Base-by-base conservation (phyloP, 1,140 invertebrate species). In the Euura saliciscinereae region DNA sequence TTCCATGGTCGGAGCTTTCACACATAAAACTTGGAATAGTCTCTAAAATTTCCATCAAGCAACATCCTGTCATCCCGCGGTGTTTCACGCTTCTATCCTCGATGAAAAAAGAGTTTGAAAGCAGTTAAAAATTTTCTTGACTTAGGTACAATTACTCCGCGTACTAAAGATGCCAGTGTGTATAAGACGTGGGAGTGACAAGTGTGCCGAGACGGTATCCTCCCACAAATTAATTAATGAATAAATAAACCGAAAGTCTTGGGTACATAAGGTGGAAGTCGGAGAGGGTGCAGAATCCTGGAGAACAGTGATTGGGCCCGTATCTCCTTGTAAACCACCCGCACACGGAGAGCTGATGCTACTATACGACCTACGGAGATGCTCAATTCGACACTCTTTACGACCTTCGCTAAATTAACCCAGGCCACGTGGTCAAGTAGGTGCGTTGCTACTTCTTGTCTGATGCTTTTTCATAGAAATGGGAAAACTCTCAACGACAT, bases 241-340 rank as follows among this genome's bases (percentile, higher is more conserved):
- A 69, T 69, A 69, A 69, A 69, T 69, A 69, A 69, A 69, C 68
- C 44, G 68, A 65, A 74, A 74, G 46, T 59, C 51, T 8, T 59
- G 13, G 51, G 51, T 59, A 59, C 13, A 59, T n/a, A 59, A 59
- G 51, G 51, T 59, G 74, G 71, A 73, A 74, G 69, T 51, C 59
- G 65, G 51, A 4, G 11, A n/a, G 51, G 51, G 51, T n/a, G 51
- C 7, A 45, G 71, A 13, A 0, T 67, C 11, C 28, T 42, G 43
- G 66, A 67, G 66, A 10, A 28, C 69, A 65, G 69, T 68, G 73
- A 81, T 81, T 69, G 72, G 73, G 66, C 69, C 28, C 71, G 74
- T 79, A 81, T 79, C 76, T 80, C 70, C 76, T 80, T 75, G 76
- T 81, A 79, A 75, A 77, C 74, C 75, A 70, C 66, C 75, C 74